Evolutionary conservation across 1,140 invertebrate species (phyloP).

Genomic region (Drosophila virilis): DNA sequence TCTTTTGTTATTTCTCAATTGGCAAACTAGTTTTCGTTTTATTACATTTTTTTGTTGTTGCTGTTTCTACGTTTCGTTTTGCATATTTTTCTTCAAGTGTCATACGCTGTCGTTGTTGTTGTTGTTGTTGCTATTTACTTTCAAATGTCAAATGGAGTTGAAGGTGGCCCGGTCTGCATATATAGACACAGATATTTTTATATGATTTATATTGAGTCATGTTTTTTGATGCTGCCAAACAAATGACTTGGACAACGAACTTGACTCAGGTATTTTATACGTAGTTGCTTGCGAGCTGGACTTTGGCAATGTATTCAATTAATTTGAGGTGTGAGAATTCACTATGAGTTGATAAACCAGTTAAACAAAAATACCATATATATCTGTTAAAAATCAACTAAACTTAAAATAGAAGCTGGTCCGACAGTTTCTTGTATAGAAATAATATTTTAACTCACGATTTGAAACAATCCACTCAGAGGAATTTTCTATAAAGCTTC

Average conservation of each 20-base stretch:
- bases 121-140: constrained; percentile 54
- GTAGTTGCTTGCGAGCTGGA: constrained; percentile 13
- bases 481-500: too few species aligned
- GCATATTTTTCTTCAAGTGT: constrained; percentile 69
- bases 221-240: constrained; percentile 46
- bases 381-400: background rate
- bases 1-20: constrained; percentile 47
- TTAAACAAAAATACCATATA: constrained; percentile 1
- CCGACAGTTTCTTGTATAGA: too few species aligned
- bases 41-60: constrained; percentile 33
- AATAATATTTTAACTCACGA: too few species aligned
- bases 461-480: too few species aligned
- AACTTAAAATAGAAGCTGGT: background rate
- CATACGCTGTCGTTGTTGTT: constrained; percentile 33
- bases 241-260: constrained; percentile 72
- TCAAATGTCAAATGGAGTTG: constrained; percentile 81
- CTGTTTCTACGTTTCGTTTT: constrained; percentile 52
- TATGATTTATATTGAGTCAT: constrained; percentile 79
- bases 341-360: constrained; percentile 18
- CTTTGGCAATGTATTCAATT: constrained; percentile 12
- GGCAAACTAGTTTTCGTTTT: constrained; percentile 62
- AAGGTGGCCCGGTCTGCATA: constrained; percentile 68
- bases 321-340: constrained; percentile 32
- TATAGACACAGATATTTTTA: constrained; percentile 63
- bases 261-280: constrained; percentile 54